Conservation (phyloP, 2,797 vertebrate species). For the Triplophysa bombifrons region DNA sequence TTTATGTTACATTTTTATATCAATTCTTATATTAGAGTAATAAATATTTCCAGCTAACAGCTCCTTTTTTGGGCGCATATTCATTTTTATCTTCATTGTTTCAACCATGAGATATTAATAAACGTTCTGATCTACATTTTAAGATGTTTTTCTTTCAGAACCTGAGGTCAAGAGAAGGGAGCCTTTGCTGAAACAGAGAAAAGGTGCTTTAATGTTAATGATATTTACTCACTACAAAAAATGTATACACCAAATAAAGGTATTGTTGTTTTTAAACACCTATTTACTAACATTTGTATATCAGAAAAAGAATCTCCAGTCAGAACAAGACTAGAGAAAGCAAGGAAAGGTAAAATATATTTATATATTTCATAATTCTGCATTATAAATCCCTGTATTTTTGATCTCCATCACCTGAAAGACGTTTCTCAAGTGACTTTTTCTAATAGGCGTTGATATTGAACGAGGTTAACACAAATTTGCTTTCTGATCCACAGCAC, state of each 20-base stretch:
- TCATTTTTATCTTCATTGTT: not conserved
- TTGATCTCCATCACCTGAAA: not conserved
- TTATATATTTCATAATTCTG: not conserved
- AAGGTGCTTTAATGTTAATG: constrained; percentile 30
- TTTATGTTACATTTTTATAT: no score
- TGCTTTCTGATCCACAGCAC: constrained; percentile 44
- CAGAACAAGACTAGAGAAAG: constrained; percentile 27
- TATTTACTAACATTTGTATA: not conserved
- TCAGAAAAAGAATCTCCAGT: constrained; percentile 14
- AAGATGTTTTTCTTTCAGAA: constrained; percentile 18
- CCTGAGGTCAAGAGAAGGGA: constrained; percentile 28
- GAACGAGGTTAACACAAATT: not conserved
- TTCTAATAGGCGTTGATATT: not conserved
- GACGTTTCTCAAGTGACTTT: not conserved
- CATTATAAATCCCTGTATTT: not conserved
- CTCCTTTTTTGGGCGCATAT: not conserved
- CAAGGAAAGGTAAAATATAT: constrained; percentile 41
- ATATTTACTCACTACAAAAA: not conserved
- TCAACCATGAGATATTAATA: not conserved
- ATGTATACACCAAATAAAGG: not conserved
- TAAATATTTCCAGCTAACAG: not conserved
- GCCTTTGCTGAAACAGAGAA: constrained; percentile 15
- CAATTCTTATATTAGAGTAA: no score
- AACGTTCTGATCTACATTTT: not conserved
- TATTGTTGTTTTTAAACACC: not conserved